Evolutionary conservation across 2,888 invertebrate species (phyloP), one percentile per base, ranked within the genome.

Genomic region (Stramonita haemastoma): DNA sequence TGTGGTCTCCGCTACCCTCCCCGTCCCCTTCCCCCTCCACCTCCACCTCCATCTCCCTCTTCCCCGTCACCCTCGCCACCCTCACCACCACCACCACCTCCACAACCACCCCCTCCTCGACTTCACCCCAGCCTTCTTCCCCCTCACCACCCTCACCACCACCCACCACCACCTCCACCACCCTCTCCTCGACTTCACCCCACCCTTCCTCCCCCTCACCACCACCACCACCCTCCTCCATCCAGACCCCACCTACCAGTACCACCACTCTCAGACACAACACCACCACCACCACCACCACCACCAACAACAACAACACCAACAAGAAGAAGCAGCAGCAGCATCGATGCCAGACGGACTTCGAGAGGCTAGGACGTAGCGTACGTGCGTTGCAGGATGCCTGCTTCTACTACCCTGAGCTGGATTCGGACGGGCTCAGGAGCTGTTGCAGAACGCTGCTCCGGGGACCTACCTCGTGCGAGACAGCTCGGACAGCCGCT

Each of bases 381-480:
- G 15, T 85, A 29, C 26, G 73, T 0, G 87, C 79, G 22, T 46
- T 92, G n/a, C n/a, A 34, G 1, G 86, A 89, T 26, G 88, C 90
- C 73, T 73, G 88, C 36, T 94, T 93, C 92, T 98, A 97, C 96
- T 98, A 98, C 96, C 97, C 97, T 92, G 97, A 97, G 91, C 96
- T 98, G 92, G 97, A 97, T 93, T 98, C 98, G 97, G 97, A 97
- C 95, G 97, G 97, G 97, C 97, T 89, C 97, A 97, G 90, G 96
- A 96, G 73, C 94, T 97, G 77, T 96, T 98, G 86, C 97, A 97
- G 93, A 96, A 97, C 87, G 97, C 97, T 2, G 96, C 97, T 15
- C 97, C 97, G 0, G 98, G 98, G 5, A 97, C 98, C 0, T 98
- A 98, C 96, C 96, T 98, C 90, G 97, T 98, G 92, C 96, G 98